phyloP scores from a whole-genome alignment of 2,113 vertebrate species.

The Cyphomyrus plagiostoma region DNA sequence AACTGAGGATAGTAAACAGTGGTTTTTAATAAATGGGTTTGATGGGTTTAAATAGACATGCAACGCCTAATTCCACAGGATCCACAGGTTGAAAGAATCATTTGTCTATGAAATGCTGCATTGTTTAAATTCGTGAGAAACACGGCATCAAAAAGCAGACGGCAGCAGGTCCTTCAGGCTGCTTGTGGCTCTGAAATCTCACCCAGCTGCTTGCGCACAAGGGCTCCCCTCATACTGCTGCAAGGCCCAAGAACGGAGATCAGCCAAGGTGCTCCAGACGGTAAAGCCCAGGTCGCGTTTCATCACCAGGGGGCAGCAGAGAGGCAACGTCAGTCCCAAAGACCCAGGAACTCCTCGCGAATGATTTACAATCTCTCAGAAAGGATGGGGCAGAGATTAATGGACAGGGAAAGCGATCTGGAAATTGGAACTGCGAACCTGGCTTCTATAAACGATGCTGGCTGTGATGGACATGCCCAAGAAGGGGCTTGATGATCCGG shows the following conservation, averaged over 20 bases:
- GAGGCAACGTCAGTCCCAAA: background rate
- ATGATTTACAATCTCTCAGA: background rate
- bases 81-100: background rate
- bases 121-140: background rate
- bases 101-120: background rate
- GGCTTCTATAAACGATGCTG: background rate
- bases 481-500: background rate
- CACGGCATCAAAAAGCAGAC: background rate
- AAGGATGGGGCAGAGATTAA: background rate
- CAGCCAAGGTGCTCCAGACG: background rate
- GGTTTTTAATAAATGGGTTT: background rate
- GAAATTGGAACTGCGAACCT: background rate
- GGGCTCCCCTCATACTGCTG: background rate
- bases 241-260: background rate
- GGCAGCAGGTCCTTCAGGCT: background rate
- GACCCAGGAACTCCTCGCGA: background rate
- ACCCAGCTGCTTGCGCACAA: background rate
- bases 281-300: background rate
- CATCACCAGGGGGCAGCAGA: background rate
- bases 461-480: background rate
- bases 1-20: background rate
- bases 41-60: background rate
- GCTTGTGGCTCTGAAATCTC: background rate
- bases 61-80: no score
- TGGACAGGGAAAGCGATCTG: background rate